These are phyloP conservation scores for Poecilia latipinna DNA, from an alignment of 2,113 vertebrate genomes.

Conservation along the genomic window DNA sequence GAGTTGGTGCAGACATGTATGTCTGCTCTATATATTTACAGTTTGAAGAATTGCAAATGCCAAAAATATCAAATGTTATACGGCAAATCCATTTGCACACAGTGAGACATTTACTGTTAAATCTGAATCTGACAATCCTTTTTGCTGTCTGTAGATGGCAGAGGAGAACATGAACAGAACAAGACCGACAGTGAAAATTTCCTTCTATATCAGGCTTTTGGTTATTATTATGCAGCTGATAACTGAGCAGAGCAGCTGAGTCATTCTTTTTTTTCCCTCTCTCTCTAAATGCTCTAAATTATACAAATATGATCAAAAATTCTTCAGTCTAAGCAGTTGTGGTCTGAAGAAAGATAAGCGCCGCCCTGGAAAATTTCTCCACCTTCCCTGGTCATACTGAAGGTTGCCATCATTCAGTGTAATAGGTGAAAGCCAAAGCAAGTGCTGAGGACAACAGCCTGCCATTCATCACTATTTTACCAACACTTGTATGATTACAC, in stretches of 20 bases:
- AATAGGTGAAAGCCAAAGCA: constrained; percentile 60
- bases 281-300: constrained; percentile 22
- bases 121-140: constrained; percentile 57
- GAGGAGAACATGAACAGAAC: constrained; percentile 63
- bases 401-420: constrained; percentile 57
- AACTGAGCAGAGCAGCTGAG: constrained; percentile 17
- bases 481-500: constrained; percentile 74
- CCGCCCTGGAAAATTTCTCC: constrained; percentile 4
- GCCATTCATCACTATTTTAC: constrained; percentile 76
- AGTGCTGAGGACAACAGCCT: constrained; percentile 60
- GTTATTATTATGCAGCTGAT: constrained; percentile 34
- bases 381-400: constrained; percentile 35
- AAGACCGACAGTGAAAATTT: constrained; percentile 4
- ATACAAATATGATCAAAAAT: constrained; percentile 23
- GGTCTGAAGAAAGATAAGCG: constrained; percentile 14
- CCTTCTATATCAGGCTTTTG: constrained; percentile 28
- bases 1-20: too few species aligned
- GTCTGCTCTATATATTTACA: neutral
- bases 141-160: constrained; percentile 74
- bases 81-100: neutral
- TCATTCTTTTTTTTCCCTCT: neutral
- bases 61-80: neutral
- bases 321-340: constrained; percentile 16
- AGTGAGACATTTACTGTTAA: neutral
- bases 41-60: neutral